Percentiles rank a stretch among this genome's conserved stretches.
Conservation (phyloP, 1,140 invertebrate species). For the Trinorchestia longiramus region DNA sequence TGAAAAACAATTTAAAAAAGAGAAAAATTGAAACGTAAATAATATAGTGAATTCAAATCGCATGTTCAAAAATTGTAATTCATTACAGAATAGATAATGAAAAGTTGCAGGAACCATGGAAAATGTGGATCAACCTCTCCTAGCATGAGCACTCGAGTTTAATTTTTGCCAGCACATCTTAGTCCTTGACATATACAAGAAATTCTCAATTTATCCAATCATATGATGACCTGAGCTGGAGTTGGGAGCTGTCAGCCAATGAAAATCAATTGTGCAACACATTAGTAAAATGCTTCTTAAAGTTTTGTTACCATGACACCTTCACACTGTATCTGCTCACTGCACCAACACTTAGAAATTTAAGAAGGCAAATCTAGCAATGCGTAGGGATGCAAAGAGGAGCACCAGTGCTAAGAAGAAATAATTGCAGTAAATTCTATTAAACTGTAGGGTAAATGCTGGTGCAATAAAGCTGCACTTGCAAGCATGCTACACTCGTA, state of each 20-base stretch:
- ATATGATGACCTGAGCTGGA: background rate
- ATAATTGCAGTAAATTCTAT: background rate
- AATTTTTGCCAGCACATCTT: background rate
- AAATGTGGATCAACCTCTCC: background rate
- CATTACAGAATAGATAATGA: background rate
- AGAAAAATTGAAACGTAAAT: background rate
- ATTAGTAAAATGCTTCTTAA: background rate
- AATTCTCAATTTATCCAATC: background rate
- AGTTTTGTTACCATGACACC: background rate
- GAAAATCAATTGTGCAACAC: background rate
- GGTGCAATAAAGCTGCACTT: background rate
- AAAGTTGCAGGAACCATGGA: background rate
- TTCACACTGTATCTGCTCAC: background rate
- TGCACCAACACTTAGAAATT: background rate
- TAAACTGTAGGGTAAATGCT: background rate
- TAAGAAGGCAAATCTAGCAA: background rate
- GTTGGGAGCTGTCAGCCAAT: background rate
- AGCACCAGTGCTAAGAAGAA: background rate
- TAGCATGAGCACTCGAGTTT: background rate
- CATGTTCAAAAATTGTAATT: background rate
- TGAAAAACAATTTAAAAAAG: background rate
- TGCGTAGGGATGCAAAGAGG: background rate
- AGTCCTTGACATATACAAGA: background rate
- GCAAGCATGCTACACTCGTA: background rate
- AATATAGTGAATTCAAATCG: background rate